Conservation (phyloP, 2,113 vertebrate genomes). For the Cryptotis parvus region DNA sequence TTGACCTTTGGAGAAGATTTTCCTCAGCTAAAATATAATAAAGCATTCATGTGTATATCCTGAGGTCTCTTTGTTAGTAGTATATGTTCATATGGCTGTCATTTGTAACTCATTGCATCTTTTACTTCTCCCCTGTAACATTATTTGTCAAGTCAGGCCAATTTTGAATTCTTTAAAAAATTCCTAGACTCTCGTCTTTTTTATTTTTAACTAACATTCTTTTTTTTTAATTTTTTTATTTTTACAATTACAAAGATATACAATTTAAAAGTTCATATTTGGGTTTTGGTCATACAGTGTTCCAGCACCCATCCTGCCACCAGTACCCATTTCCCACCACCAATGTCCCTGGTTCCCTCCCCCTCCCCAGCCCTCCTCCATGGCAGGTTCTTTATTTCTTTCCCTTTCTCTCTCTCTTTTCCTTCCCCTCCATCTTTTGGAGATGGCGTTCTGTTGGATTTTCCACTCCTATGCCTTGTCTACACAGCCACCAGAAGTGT, state of each 20-base stretch:
- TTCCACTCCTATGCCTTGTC: not conserved
- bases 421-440: no score
- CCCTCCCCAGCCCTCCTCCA: no score
- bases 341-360: no score
- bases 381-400: no score
- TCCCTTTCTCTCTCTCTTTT: no score
- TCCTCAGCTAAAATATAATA: conserved; percentile 66
- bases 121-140: not conserved
- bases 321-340: no score
- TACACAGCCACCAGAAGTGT: not conserved
- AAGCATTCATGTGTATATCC: not conserved
- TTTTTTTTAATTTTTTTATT: not conserved
- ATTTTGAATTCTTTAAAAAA: conserved; percentile 39
- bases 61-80: not conserved
- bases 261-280: no score
- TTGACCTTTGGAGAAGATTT: conserved; percentile 70
- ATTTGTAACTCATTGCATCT: not conserved
- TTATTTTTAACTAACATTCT: not conserved
- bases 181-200: not conserved
- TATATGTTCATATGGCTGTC: not conserved
- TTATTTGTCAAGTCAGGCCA: not conserved
- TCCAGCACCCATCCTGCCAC: no score
- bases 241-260: no score
- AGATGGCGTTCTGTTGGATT: not conserved
- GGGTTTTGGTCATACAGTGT: no score